Evolutionary conservation across 2,888 invertebrate species (phyloP), one percentile per base, ranked within the genome.

Genomic region (Dolomedes plantarius): DNA sequence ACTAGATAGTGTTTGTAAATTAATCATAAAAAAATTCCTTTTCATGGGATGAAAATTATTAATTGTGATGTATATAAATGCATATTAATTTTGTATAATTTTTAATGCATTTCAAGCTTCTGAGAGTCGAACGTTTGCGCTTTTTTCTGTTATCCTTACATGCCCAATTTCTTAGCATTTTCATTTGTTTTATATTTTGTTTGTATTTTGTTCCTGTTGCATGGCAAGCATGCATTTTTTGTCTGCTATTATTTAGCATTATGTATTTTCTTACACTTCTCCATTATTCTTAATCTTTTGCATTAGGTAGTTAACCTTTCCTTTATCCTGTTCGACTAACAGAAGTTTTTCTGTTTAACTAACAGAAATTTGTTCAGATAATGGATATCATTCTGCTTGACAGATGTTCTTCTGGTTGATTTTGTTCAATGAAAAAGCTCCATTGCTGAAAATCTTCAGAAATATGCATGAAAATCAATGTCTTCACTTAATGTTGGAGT

Each of bases 261-360:
- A 6, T 23, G 23, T 19, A n/a, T 56, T 56, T 1, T 56, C 16
- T 11, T 46, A 16, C 36, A 36, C 11, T 36, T 5, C 11, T 46
- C 16, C 6, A 46, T 2, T 16, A 46, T 46, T 46, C 41, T 46
- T 46, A 46, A 46, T 56, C 1, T 56, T 56, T n/a, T 23, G 23
- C 23, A 56, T 19, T 19, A 13, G 16, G 16, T 46, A 46, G 46
- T 46, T 46, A 19, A 56, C 23, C 23, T 36, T 36, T 36, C 36
- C 23, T 56, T 56, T 56, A 9, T 56, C 56, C 23, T 56, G 56
- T 56, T 56, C 56, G 56, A 56, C 56, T 56, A 56, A 23, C 56
- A 56, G 56, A 56, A 56, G 56, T 56, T 56, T 56, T 46, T 56
- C 23, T 56, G 56, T 23, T 56, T 23, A 46, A 46, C 36, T 36